Conservation (phyloP, 2,888 invertebrate genomes). For the Drosophila stalkeri region DNA sequence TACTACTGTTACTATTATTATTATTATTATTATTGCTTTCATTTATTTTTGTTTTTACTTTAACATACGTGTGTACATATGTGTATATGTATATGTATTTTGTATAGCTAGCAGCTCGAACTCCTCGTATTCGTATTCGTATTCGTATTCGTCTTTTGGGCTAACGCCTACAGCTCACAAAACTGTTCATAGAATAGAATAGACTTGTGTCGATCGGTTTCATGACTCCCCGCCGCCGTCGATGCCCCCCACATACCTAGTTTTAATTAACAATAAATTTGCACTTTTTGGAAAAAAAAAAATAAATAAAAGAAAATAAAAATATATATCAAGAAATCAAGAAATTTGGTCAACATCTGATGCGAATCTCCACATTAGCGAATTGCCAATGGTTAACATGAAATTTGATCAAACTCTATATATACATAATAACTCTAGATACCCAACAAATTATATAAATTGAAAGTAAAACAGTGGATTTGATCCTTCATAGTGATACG, state of each 20-base stretch:
- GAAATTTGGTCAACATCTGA: conserved; percentile 25
- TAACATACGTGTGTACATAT: conserved; percentile 6
- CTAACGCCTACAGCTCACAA: conserved; percentile 8
- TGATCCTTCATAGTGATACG: conserved; percentile 84
- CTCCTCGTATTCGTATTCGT: conserved; percentile 19
- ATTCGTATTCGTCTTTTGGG: conserved; percentile 33
- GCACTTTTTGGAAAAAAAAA: conserved; percentile 1
- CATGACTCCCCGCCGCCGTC: conserved; percentile 24
- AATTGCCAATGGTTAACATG: conserved; percentile 47
- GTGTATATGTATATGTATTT: conserved; percentile 12
- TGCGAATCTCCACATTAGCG: conserved; percentile 38
- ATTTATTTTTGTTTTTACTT: background rate
- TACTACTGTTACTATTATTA: conserved; percentile 2
- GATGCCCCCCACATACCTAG: background rate
- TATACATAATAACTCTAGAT: conserved; percentile 24
- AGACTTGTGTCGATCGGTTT: conserved; percentile 32
- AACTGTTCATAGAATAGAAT: conserved; percentile 15
- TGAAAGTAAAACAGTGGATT: conserved; percentile 86
- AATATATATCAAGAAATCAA: background rate
- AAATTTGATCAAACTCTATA: conserved; percentile 8
- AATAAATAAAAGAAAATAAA: background rate
- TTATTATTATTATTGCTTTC: conserved; percentile 8
- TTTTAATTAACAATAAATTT: conserved; percentile 19
- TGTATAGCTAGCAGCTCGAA: conserved; percentile 29
- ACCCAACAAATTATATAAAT: conserved; percentile 71